These are phyloP conservation scores for Oplegnathus fasciatus DNA, from an alignment of 2,113 vertebrate species.

Conservation along the genomic window DNA sequence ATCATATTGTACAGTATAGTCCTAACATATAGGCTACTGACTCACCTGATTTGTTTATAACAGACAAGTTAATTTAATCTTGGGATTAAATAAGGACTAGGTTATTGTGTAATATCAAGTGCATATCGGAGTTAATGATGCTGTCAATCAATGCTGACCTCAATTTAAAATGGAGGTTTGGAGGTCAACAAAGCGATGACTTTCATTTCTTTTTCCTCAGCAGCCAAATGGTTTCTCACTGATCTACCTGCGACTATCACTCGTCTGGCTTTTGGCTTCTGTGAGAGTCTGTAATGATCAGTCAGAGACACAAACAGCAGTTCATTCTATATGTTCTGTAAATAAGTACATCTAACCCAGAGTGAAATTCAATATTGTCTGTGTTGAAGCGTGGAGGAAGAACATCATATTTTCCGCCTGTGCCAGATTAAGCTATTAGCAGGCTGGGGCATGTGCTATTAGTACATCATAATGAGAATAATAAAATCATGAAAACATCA, in stretches of 20 bases:
- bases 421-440: conserved; percentile 64
- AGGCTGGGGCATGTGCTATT: conserved; percentile 57
- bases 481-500: conserved; percentile 57
- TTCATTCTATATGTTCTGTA: conserved; percentile 49
- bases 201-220: conserved; percentile 59
- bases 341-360: conserved; percentile 71
- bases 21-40: not conserved
- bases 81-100: conserved; percentile 56
- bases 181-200: conserved; percentile 55
- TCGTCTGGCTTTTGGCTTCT: conserved; percentile 25
- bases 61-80: conserved; percentile 52
- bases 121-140: conserved; percentile 72
- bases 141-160: conserved; percentile 75
- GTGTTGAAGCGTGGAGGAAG: conserved; percentile 61
- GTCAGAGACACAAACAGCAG: conserved; percentile 40
- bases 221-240: conserved; percentile 24
- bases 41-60: conserved; percentile 51
- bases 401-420: conserved; percentile 64
- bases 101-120: conserved; percentile 67
- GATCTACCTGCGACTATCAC: conserved; percentile 24
- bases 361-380: conserved; percentile 72
- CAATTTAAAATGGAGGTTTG: conserved; percentile 71
- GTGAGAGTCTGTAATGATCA: conserved; percentile 48
- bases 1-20: not conserved
- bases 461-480: conserved; percentile 67